Conservation (phyloP, 2,797 vertebrate genomes). For the Malacoctenus gilli region DNA sequence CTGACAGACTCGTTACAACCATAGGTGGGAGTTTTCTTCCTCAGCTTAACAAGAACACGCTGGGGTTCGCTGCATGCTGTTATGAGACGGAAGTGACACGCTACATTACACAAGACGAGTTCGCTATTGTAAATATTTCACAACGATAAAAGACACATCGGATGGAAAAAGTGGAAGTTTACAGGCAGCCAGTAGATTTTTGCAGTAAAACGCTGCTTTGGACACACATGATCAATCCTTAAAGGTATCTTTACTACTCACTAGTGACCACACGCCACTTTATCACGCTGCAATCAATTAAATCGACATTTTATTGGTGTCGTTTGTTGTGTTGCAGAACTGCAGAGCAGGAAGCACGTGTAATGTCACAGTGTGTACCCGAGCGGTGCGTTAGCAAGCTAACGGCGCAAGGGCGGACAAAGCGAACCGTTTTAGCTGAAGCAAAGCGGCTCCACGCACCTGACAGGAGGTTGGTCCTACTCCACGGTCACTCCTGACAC, state of each 20-base stretch:
- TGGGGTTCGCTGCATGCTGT: background rate
- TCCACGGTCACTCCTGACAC: background rate
- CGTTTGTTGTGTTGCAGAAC: background rate
- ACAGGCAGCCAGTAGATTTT: too few species aligned
- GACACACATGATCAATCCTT: background rate
- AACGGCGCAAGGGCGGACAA: background rate
- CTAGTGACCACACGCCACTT: background rate
- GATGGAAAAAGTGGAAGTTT: background rate
- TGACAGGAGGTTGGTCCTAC: conserved; percentile 7
- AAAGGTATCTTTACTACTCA: background rate
- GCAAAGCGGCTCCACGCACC: too few species aligned
- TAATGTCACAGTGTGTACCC: conserved; percentile 26
- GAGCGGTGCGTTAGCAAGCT: conserved; percentile 17
- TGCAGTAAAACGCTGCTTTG: background rate
- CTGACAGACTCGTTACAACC: background rate
- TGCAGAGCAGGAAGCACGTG: conserved; percentile 55
- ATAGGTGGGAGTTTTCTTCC: background rate
- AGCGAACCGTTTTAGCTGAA: too few species aligned
- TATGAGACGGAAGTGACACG: background rate
- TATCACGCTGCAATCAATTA: too few species aligned
- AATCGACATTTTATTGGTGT: background rate
- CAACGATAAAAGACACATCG: too few species aligned
- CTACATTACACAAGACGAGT: background rate
- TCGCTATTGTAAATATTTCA: too few species aligned
- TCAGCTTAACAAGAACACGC: background rate